phyloP scores from a whole-genome alignment of 1,140 invertebrate genomes.

The Grapholita molesta region DNA sequence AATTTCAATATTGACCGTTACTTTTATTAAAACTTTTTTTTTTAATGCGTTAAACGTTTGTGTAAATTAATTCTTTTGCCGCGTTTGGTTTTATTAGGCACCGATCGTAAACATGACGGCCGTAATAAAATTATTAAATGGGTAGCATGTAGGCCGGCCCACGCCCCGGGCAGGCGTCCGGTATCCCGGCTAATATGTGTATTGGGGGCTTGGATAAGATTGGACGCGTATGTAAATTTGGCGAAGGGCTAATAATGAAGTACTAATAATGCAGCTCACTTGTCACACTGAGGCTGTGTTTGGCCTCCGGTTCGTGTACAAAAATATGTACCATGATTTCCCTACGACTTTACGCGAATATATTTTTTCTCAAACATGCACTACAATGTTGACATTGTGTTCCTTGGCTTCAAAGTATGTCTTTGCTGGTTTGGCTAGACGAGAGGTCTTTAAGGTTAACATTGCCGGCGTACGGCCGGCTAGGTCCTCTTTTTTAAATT shows the following conservation, averaged over 20 bases:
- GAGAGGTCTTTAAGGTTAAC: no score
- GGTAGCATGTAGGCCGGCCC: neutral
- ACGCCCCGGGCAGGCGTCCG: neutral
- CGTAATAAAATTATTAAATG: constrained; percentile 16
- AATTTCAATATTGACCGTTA: constrained; percentile 16
- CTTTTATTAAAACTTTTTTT: constrained; percentile 17
- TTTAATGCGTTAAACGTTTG: constrained; percentile 15
- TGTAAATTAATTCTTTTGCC: neutral
- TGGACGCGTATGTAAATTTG: neutral
- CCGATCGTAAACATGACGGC: constrained; percentile 2
- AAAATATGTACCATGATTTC: no score
- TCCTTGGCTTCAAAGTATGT: no score
- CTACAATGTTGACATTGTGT: no score
- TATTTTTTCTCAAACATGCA: no score
- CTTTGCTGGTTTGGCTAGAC: no score
- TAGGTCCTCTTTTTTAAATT: no score
- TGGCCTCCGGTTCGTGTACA: neutral
- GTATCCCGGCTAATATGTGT: neutral
- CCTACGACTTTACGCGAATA: no score
- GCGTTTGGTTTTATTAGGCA: constrained; percentile 9
- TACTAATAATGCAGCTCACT: neutral
- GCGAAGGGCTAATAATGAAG: neutral
- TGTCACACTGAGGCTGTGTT: neutral
- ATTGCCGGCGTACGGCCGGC: no score
- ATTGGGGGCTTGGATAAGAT: neutral